Base-by-base conservation (phyloP, 2,888 invertebrate genomes). In the Leucania comma region DNA sequence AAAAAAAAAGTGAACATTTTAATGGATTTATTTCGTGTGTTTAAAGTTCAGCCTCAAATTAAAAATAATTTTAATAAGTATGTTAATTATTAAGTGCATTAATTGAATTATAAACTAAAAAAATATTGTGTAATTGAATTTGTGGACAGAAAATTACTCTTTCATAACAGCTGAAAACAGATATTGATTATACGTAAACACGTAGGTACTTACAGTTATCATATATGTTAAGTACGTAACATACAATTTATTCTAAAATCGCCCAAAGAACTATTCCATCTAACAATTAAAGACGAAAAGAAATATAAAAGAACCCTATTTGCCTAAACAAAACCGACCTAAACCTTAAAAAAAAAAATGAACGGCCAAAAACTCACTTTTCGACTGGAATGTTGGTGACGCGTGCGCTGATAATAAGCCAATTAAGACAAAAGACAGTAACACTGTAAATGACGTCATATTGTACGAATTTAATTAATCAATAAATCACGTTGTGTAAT, bases 391-490 rank as follows among this genome's bases (percentile, higher is more conserved):
- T 54, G 57, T 66, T 32, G 84, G 65, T 14, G 71, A 70, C 51
- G 79, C 83, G 50, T 60, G 29, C 53, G 58, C 70, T 59, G 59
- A 72, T 58, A 77, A 62, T 24, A 66, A 35, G 51, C 22, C 58
- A 20, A 70, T 72, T 57, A 76, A 57, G 58, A 76, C 29, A 66
- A 81, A 66, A 61, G 57, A 46, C 46, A 64, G 53, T n/a, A 51
- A 17, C 54, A 71, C 46, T 50, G 12, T 29, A 3, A 64, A 20
- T 38, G 50, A 74, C 72, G 67, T 68, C 85, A 85, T 84, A 6
- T 54, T 83, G 51, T 26, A 26, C 54, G 20, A 65, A 58, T 48
- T 48, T 17, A 64, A 62, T 60, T 56, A 60, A 65, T 77, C 17
- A 54, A 68, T 61, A 51, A 26, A 22, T 60, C 6, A 42, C 38